Conservation (phyloP, 2,113 vertebrate species). For the Geococcyx californianus region DNA sequence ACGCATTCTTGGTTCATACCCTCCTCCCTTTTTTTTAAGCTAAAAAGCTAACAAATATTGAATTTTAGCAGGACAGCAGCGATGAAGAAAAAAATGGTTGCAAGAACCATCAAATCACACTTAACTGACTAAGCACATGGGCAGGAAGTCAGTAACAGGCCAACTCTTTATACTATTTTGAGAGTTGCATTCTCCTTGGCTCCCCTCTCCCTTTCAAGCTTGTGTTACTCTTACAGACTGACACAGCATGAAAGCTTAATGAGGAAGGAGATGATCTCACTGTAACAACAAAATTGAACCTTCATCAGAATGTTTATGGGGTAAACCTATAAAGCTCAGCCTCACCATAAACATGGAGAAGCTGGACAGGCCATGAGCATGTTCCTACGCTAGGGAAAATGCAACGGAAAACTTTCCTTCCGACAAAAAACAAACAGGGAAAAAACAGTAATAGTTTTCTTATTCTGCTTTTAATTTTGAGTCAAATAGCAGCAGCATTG, state of each 20-base stretch:
- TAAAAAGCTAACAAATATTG: conserved; percentile 29
- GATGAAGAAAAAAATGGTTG: conserved; percentile 30
- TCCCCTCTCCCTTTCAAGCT: conserved; percentile 41
- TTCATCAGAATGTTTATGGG: conserved; percentile 60
- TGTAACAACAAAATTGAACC: conserved; percentile 59
- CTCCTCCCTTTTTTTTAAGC: neutral
- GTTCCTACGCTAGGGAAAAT: neutral
- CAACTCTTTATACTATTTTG: conserved; percentile 57
- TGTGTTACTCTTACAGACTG: conserved; percentile 63
- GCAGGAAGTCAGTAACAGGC: conserved; percentile 54
- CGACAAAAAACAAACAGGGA: neutral
- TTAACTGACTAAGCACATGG: conserved; percentile 59
- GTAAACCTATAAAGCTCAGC: conserved; percentile 42
- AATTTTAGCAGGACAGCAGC: conserved; percentile 6
- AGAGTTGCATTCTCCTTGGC: conserved; percentile 54
- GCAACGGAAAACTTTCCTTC: neutral
- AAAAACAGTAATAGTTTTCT: neutral
- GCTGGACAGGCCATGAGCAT: neutral
- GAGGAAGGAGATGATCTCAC: conserved; percentile 69
- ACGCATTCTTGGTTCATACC: neutral
- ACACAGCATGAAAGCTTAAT: conserved; percentile 69
- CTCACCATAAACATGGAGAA: conserved; percentile 15
- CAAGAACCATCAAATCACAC: conserved; percentile 36
- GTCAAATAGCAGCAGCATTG: neutral
- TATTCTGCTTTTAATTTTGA: neutral